A percentile compares a stretch with the other conserved stretches of the same genome.
These are phyloP conservation scores for Enoplosus armatus DNA, from an alignment of 2,797 vertebrate species.

Conservation along the genomic window DNA sequence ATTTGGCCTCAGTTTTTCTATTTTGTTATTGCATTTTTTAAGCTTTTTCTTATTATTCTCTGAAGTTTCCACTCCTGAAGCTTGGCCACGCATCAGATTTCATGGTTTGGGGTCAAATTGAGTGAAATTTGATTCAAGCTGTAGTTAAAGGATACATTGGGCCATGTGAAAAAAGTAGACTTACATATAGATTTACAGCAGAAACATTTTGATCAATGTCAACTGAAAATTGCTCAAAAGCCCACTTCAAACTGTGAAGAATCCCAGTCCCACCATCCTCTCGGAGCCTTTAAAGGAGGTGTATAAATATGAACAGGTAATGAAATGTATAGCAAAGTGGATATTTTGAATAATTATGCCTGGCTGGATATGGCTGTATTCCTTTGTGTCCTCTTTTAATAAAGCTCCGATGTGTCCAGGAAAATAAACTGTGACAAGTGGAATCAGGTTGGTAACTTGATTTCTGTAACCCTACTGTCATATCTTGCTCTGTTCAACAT, in stretches of 20 bases:
- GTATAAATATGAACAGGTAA: not conserved
- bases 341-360: constrained; percentile 22
- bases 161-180: not conserved
- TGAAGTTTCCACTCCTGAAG: not conserved
- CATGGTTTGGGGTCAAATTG: not conserved
- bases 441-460: constrained; percentile 54
- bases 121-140: not conserved
- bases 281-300: not conserved
- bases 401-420: constrained; percentile 23
- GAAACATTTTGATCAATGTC: not conserved
- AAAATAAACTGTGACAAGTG: constrained; percentile 59
- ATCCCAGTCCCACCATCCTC: not conserved
- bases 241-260: not conserved
- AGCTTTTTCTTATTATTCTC: not conserved
- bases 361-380: constrained; percentile 2
- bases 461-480: constrained; percentile 47
- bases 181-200: not conserved
- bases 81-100: not conserved
- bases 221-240: not conserved
- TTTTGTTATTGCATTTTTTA: not conserved
- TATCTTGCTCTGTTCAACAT: constrained; percentile 60
- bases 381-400: constrained; percentile 50
- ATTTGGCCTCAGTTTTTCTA: not conserved
- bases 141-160: not conserved
- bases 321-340: constrained; percentile 13